These are phyloP conservation scores for Corythaixoides concolor DNA, from an alignment of 2,113 vertebrate species.

Conservation along the genomic window DNA sequence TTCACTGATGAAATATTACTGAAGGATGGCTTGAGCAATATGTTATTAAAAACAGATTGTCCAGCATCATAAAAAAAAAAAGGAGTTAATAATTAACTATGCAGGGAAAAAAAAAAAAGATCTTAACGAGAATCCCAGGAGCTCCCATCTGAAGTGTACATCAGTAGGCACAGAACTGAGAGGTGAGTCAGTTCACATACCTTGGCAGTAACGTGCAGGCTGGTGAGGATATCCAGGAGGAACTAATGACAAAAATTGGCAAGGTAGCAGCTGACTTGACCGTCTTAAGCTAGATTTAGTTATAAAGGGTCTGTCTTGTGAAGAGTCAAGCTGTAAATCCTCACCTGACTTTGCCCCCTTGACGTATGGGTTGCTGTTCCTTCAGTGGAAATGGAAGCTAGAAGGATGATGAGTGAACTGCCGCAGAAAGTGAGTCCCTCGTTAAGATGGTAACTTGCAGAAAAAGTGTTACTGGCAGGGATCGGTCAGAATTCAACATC, in stretches of 20 bases:
- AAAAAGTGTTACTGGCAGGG: not conserved
- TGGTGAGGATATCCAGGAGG: slow-evolving; percentile 43
- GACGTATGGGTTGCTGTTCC: not conserved
- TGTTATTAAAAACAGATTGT: not conserved
- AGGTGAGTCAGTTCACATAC: slow-evolving; percentile 11
- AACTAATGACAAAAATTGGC: slow-evolving; percentile 16
- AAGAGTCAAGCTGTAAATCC: not conserved
- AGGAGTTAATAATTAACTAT: not conserved
- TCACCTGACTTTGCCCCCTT: not conserved
- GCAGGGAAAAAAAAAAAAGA: too few species aligned
- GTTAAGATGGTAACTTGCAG: not conserved
- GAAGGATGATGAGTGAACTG: not conserved
- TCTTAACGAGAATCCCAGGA: not conserved
- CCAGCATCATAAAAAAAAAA: not conserved
- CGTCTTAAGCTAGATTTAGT: not conserved
- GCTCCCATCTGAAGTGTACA: not conserved
- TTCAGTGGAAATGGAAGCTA: not conserved
- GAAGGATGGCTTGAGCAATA: not conserved
- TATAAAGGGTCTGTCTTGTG: not conserved
- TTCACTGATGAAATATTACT: not conserved
- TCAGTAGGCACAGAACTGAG: not conserved
- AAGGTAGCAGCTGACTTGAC: slow-evolving; percentile 9
- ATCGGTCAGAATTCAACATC: not conserved
- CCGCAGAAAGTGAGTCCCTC: not conserved
- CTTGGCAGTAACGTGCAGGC: not conserved